Conservation (phyloP, 2,113 vertebrate genomes). For the Podiceps cristatus region DNA sequence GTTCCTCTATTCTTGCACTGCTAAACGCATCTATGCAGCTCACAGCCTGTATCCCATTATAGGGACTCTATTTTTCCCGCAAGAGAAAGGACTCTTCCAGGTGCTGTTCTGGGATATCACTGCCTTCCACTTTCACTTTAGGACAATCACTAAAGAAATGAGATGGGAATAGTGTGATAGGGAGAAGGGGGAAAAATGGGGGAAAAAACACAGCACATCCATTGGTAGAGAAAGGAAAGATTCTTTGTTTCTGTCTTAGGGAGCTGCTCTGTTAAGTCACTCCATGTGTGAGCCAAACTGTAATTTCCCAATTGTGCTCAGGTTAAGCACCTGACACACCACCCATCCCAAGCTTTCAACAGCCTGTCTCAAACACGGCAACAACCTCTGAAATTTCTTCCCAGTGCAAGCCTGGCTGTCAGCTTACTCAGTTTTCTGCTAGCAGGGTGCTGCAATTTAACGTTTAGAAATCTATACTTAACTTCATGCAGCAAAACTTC, state of each 20-base stretch:
- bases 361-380: background rate
- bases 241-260: background rate
- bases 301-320: background rate
- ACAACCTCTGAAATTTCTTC: background rate
- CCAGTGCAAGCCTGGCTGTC: background rate
- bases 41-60: background rate
- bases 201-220: background rate
- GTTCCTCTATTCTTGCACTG: background rate
- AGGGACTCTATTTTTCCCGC: background rate
- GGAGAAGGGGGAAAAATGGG: background rate
- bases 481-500: background rate
- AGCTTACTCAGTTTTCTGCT: background rate
- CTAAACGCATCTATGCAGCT: background rate
- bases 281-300: background rate
- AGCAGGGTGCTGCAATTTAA: background rate
- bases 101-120: background rate
- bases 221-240: background rate
- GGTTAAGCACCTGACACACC: background rate
- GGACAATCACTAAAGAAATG: background rate
- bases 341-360: background rate
- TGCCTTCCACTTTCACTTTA: background rate
- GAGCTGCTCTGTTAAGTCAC: background rate
- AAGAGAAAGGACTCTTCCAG: background rate
- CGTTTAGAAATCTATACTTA: background rate
- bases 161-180: background rate